Evolutionary conservation across 2,888 invertebrate species (phyloP), one percentile per base, ranked within the genome.

Genomic region (Frankliniella fusca): DNA sequence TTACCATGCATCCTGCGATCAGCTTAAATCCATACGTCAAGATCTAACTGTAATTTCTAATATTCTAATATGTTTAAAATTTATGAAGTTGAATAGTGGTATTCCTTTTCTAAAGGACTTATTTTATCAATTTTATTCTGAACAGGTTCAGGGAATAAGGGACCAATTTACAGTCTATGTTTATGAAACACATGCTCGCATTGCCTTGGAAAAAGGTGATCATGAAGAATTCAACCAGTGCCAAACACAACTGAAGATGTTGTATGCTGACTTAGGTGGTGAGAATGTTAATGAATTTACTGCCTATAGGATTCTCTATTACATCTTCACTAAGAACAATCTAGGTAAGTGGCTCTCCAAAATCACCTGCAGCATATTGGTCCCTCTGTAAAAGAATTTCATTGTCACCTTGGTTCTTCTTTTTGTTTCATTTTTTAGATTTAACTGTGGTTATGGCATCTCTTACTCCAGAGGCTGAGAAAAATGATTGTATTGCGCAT

Each of bases 181-280:
- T 18, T 99, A 99, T 90, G 99, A 99, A 90, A 98, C 97, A 7
- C 99, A 99, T 90, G 99, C 98, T 8, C 92, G 98, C 82, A 97
- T 99, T 86, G 98, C 99, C 81, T 91, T 99, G 88, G 99, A 99
- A 88, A 98, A 96, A 89, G 97, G 97, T 82, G 99, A 99, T 88
- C 97, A 98, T 88, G 98, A 98, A 87, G 99, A 99, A 88, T 99
- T 99, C 88, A 99, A 99, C 90, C 99, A 99, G 89, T 99, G 99
- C 88, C 99, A 99, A 90, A 97, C 98, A 20, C 99, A 99, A 89
- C 90, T 99, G 82, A 96, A 96, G 90, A 95, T 96, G 92, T 91
- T 99, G 54, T 99, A 99, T 88, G 89, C 92, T 84, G 96, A 96
- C 88, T 89, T 94, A 83, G 93, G 93, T 54, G 91, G 92, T 48